Evolutionary conservation across 2,113 vertebrate species (phyloP).

Genomic region (Amphilophus citrinellus): DNA sequence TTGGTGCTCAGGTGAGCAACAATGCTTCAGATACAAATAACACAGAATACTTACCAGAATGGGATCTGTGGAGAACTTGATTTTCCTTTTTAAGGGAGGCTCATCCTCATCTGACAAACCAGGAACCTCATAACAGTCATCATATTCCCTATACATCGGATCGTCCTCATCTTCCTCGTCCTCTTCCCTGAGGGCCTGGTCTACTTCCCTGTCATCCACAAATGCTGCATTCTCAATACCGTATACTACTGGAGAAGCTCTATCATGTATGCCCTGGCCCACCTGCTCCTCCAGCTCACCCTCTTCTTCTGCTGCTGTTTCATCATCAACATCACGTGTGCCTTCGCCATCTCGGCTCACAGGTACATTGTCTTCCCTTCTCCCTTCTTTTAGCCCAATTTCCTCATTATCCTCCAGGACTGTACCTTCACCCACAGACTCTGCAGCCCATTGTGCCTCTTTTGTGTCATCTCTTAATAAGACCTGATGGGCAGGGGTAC

Average conservation of each 20-base stretch:
- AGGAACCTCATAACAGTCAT: slow-evolving; percentile 87
- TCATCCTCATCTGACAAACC: slow-evolving; percentile 92
- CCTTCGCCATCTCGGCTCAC: slow-evolving; percentile 54
- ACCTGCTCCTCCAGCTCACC: slow-evolving; percentile 70
- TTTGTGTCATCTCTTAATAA: slow-evolving; percentile 19
- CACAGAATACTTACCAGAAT: slow-evolving; percentile 83
- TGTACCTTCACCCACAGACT: slow-evolving; percentile 46
- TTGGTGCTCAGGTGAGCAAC: slow-evolving; percentile 5
- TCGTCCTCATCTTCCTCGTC: slow-evolving; percentile 77
- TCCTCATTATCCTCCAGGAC: slow-evolving; percentile 34
- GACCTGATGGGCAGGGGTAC: background rate
- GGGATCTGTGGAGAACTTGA: slow-evolving; percentile 89
- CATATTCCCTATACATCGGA: slow-evolving; percentile 82
- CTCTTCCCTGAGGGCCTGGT: slow-evolving; percentile 78
- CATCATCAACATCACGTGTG: slow-evolving; percentile 48
- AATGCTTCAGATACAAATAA: slow-evolving; percentile 41
- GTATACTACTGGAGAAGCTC: slow-evolving; percentile 78
- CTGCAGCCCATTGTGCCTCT: slow-evolving; percentile 33
- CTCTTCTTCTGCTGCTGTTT: slow-evolving; percentile 67
- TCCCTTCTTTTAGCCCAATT: slow-evolving; percentile 17
- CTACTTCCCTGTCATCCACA: slow-evolving; percentile 86
- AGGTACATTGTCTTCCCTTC: slow-evolving; percentile 49
- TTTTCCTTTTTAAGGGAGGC: slow-evolving; percentile 81
- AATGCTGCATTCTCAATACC: slow-evolving; percentile 93
- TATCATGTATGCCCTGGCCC: slow-evolving; percentile 66